Evolutionary conservation across 2,888 invertebrate genomes (phyloP).

Genomic region (Mellilla xanthometata): DNA sequence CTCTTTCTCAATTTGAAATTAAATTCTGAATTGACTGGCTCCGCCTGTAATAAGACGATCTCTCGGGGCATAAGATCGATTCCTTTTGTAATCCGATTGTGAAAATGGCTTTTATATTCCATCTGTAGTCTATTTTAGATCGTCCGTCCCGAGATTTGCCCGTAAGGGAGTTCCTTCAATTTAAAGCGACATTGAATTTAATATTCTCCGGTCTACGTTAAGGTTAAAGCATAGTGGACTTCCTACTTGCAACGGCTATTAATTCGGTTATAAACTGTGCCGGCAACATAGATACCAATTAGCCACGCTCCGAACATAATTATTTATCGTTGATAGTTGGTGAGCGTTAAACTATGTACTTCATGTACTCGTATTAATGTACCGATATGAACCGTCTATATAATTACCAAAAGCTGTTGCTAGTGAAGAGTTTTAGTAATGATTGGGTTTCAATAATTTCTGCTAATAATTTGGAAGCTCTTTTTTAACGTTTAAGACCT

Average conservation of each 20-base stretch:
- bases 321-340: slow-evolving; percentile 2
- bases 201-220: slow-evolving; percentile 4
- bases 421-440: no score
- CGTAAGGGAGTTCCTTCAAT: background rate
- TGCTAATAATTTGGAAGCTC: no score
- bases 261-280: slow-evolving; percentile 12
- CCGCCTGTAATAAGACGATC: slow-evolving; percentile 52
- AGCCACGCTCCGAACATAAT: slow-evolving; percentile 11
- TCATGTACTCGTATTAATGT: no score
- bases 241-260: slow-evolving; percentile 26
- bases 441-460: no score
- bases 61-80: slow-evolving; percentile 45
- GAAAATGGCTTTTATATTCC: slow-evolving; percentile 37
- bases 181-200: slow-evolving; percentile 17
- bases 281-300: slow-evolving; percentile 9
- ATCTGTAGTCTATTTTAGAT: background rate
- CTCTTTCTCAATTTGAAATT: slow-evolving; percentile 1
- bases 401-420: no score
- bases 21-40: slow-evolving; percentile 13
- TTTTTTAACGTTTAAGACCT: no score
- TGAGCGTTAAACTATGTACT: slow-evolving; percentile 6
- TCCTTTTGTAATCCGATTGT: slow-evolving; percentile 51
- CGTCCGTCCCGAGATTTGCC: slow-evolving; percentile 2
- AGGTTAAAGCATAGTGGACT: slow-evolving; percentile 19
- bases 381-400: background rate